phyloP scores from a whole-genome alignment of 2,888 invertebrate genomes.

The Polia nebulosa region DNA sequence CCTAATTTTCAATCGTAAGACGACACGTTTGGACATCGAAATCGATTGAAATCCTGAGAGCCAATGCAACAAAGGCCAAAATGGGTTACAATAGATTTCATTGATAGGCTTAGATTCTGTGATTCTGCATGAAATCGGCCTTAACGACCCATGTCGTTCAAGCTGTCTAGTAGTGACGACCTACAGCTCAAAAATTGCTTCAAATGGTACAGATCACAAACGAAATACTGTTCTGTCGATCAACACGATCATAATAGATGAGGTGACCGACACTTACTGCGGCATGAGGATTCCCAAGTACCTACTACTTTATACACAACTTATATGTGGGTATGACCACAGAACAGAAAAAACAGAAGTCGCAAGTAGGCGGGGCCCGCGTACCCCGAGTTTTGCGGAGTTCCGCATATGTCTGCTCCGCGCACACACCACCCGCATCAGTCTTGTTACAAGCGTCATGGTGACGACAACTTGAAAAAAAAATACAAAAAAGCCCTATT shows the following conservation, averaged over 20 bases:
- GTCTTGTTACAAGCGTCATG: no score
- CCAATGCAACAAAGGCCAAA: not conserved
- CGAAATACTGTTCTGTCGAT: not conserved
- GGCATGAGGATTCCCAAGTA: not conserved
- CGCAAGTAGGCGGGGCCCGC: no score
- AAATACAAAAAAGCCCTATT: no score
- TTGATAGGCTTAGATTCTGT: not conserved
- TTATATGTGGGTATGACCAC: not conserved
- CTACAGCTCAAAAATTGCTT: not conserved
- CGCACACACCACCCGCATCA: no score
- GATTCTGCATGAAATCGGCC: not conserved
- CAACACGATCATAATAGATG: not conserved
- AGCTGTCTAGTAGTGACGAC: no score
- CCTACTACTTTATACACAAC: not conserved
- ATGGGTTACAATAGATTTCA: not conserved
- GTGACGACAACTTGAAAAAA: no score
- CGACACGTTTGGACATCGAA: not conserved
- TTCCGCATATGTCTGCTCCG: no score
- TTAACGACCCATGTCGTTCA: no score
- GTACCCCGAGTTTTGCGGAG: no score
- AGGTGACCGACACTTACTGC: not conserved
- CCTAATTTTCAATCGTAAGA: no score
- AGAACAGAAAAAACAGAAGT: no score
- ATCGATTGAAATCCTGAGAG: not conserved
- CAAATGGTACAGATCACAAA: not conserved